Conservation (phyloP, 1,140 invertebrate species). For the Penaeus japonicus region DNA sequence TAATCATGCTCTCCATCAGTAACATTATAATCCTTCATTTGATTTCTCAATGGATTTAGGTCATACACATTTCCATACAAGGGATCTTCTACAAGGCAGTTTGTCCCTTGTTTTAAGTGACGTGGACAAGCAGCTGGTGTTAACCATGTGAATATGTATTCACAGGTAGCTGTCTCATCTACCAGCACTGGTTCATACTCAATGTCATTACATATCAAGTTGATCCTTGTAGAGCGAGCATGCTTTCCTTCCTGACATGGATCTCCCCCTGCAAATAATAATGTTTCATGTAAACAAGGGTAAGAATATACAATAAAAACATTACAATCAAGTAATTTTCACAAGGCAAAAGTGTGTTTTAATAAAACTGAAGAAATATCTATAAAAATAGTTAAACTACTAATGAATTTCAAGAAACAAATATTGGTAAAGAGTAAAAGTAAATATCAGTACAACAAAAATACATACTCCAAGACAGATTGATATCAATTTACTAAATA, state of each 20-base stretch:
- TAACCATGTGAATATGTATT: constrained; percentile 53
- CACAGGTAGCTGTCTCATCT: constrained; percentile 48
- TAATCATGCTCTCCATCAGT: constrained; percentile 31
- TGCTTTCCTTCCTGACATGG: constrained; percentile 47
- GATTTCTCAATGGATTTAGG: constrained; percentile 50
- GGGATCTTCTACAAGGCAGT: constrained; percentile 48
- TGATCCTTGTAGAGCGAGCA: constrained; percentile 51
- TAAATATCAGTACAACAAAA: too few species aligned
- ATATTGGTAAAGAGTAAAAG: too few species aligned
- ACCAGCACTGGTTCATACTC: constrained; percentile 48
- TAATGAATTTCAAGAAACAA: too few species aligned
- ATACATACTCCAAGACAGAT: too few species aligned
- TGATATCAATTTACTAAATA: too few species aligned
- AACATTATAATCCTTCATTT: constrained; percentile 40
- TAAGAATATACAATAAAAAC: background rate
- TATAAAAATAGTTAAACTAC: too few species aligned
- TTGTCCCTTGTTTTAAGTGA: constrained; percentile 24
- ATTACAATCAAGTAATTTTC: too few species aligned
- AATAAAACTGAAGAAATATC: too few species aligned
- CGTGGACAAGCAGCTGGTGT: constrained; percentile 55
- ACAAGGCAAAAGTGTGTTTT: too few species aligned
- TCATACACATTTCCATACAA: constrained; percentile 49
- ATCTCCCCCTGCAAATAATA: constrained; percentile 48
- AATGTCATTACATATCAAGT: constrained; percentile 43
- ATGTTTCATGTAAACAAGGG: background rate